phyloP scores from a whole-genome alignment of 2,888 invertebrate genomes.

The Leistus spinibarbis region DNA sequence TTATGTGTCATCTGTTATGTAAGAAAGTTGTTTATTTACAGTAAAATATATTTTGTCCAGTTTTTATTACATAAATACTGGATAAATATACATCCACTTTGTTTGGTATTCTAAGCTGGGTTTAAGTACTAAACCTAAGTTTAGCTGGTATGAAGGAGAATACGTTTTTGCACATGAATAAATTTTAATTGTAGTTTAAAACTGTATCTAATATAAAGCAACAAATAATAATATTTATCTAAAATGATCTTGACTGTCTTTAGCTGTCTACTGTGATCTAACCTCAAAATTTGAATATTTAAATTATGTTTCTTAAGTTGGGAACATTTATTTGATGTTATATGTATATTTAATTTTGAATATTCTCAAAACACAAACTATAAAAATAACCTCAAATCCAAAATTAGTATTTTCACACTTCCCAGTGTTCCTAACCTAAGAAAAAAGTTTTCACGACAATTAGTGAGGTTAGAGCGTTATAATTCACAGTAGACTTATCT shows the following conservation, averaged over 20 bases:
- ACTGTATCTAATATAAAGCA: not conserved
- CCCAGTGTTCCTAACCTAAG: not conserved
- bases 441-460: too few relatives aligned
- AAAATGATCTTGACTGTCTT: not conserved
- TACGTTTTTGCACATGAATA: slow-evolving; percentile 25
- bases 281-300: too few relatives aligned
- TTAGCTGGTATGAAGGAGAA: not conserved
- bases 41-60: not conserved
- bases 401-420: too few relatives aligned
- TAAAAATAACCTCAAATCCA: too few relatives aligned
- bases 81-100: too few relatives aligned
- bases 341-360: too few relatives aligned
- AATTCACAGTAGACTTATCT: slow-evolving; percentile 24
- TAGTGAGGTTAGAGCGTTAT: not conserved
- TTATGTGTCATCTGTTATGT: too few relatives aligned
- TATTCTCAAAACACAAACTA: too few relatives aligned
- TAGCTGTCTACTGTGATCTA: slow-evolving; percentile 9
- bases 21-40: too few relatives aligned
- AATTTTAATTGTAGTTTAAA: not conserved
- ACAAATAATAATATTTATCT: not conserved
- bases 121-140: not conserved
- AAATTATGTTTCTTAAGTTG: too few relatives aligned
- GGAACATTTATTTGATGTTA: too few relatives aligned
- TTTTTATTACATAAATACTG: too few relatives aligned
- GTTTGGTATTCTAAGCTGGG: not conserved